Percentiles rank a stretch among this genome's conserved stretches.
These are phyloP conservation scores for Isaurus tuberculatus DNA, from an alignment of 92 coral and sea anemone genomes.

Conservation along the genomic window DNA sequence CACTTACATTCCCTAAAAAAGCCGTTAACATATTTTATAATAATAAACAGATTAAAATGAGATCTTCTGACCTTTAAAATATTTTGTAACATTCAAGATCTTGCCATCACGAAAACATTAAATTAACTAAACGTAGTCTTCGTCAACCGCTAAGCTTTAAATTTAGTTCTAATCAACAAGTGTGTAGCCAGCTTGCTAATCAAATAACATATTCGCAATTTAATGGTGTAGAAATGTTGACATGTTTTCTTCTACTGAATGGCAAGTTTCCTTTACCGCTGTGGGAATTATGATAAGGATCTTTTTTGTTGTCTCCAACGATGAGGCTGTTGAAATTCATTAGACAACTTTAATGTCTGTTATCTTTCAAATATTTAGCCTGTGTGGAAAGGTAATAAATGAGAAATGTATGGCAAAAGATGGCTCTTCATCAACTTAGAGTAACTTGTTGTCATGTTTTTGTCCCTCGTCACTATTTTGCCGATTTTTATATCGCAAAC, in stretches of 20 bases:
- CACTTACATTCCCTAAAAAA: constrained; percentile 37
- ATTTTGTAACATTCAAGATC: neutral
- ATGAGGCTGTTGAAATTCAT: constrained; percentile 33
- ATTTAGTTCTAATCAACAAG: neutral
- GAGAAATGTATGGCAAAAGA: neutral
- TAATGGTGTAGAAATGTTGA: neutral
- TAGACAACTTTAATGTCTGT: constrained; percentile 6
- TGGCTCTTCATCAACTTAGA: no score
- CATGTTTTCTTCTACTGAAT: neutral
- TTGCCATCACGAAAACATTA: constrained; percentile 8
- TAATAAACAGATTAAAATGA: constrained; percentile 34
- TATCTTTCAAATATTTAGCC: neutral
- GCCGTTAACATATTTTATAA: constrained; percentile 1
- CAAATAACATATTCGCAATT: neutral
- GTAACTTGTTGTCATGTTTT: no score
- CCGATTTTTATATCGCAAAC: no score
- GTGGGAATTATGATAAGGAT: constrained; percentile 16
- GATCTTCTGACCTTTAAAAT: constrained; percentile 4
- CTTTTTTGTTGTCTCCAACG: constrained; percentile 16
- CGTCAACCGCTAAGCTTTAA: neutral
- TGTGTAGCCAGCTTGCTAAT: neutral
- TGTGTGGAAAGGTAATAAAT: neutral
- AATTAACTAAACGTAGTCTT: neutral
- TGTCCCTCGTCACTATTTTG: no score
- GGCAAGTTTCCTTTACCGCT: neutral